Evolutionary conservation across 2,113 vertebrate genomes (phyloP).

Genomic region (Alligator mississippiensis): DNA sequence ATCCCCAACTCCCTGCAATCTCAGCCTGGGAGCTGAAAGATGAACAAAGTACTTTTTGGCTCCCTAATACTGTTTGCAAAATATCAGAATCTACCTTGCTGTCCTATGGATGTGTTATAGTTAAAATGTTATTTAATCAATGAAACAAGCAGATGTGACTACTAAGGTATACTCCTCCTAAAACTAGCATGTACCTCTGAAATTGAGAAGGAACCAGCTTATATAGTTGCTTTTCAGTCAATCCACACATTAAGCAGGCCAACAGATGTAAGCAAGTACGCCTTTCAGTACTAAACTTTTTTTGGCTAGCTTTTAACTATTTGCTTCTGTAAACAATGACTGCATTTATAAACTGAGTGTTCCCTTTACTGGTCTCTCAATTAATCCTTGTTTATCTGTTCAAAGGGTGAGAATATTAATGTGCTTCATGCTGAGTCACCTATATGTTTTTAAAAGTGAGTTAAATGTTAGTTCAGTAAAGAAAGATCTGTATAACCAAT

Average conservation of each 20-base stretch:
- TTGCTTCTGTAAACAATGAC: conserved; percentile 1
- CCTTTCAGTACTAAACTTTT: background rate
- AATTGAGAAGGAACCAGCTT: background rate
- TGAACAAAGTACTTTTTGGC: accelerated
- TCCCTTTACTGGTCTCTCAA: background rate
- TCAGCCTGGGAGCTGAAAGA: background rate
- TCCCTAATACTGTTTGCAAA: background rate
- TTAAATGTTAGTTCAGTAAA: background rate
- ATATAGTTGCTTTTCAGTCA: background rate
- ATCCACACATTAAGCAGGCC: background rate
- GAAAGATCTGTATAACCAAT: conserved; percentile 9
- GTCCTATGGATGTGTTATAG: background rate
- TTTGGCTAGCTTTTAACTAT: background rate
- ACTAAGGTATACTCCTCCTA: background rate
- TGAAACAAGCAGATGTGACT: background rate
- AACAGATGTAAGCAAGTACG: background rate
- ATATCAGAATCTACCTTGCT: background rate
- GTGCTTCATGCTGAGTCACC: background rate
- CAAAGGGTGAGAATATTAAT: background rate
- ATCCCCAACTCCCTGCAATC: background rate
- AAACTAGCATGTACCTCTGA: background rate
- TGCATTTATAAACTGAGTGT: background rate
- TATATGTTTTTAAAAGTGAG: background rate
- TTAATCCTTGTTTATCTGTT: background rate
- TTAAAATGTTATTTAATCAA: background rate